Evolutionary conservation across 2,113 vertebrate species (phyloP).

Genomic region (Oxyruncus cristatus): DNA sequence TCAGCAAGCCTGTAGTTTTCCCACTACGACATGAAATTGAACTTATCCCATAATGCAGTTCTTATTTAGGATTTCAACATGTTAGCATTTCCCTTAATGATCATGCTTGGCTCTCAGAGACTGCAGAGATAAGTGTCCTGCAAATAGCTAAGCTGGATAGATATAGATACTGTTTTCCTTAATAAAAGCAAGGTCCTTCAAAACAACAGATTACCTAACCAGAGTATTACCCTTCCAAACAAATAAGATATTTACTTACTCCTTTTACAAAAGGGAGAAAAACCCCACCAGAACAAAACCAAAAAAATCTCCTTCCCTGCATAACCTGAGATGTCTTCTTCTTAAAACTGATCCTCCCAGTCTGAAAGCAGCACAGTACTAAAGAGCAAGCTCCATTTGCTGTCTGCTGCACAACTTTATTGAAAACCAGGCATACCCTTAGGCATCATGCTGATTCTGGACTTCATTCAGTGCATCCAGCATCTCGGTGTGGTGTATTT

Average conservation of each 20-base stretch:
- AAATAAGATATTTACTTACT: not conserved
- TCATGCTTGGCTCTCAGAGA: not conserved
- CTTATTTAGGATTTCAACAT: constrained; percentile 23
- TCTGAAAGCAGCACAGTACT: not conserved
- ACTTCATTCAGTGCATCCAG: not conserved
- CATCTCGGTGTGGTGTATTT: not conserved
- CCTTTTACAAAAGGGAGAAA: not conserved
- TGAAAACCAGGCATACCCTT: not conserved
- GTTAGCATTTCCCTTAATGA: constrained; percentile 17
- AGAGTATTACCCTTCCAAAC: constrained; percentile 1
- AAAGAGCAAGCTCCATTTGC: not conserved
- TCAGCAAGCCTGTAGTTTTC: constrained; percentile 32
- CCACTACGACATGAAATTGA: constrained; percentile 16
- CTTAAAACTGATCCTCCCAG: not conserved
- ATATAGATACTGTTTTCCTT: not conserved
- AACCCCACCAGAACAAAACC: not conserved
- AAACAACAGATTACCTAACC: not conserved
- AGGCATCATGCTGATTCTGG: not conserved
- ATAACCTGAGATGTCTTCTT: not conserved
- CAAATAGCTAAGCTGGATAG: not conserved
- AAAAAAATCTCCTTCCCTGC: not conserved
- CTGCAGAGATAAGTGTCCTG: constrained; percentile 42
- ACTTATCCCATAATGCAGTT: not conserved
- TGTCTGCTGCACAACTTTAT: not conserved
- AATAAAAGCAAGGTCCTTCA: not conserved